phyloP scores from a whole-genome alignment of 2,797 vertebrate genomes.

The Notoglanidium macrostoma region DNA sequence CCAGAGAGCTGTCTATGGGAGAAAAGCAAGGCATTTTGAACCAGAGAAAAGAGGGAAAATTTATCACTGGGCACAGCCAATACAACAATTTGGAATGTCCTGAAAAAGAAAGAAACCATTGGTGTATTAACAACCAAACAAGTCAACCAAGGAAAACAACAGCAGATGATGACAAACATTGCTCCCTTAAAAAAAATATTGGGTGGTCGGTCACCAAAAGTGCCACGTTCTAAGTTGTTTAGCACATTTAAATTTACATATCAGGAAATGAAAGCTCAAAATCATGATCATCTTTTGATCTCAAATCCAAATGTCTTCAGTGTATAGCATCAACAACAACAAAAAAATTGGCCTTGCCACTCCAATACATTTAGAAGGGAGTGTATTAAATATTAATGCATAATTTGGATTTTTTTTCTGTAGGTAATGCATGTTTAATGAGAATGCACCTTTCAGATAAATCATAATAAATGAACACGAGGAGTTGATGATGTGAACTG shows the following conservation, averaged over 20 bases:
- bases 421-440: neutral
- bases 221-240: neutral
- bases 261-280: neutral
- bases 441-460: neutral
- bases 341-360: neutral
- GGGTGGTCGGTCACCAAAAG: neutral
- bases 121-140: too few relatives aligned
- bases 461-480: neutral
- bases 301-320: neutral
- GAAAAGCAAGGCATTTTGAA: too few relatives aligned
- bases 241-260: neutral
- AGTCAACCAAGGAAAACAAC: too few relatives aligned
- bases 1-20: too few relatives aligned
- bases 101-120: too few relatives aligned
- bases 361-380: neutral
- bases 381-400: neutral
- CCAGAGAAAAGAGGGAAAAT: too few relatives aligned
- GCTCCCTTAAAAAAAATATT: neutral
- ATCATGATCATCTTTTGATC: neutral
- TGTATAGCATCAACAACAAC: neutral
- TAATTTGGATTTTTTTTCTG: neutral
- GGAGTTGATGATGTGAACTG: neutral
- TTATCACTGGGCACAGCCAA: too few relatives aligned
- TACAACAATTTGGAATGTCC: too few relatives aligned
- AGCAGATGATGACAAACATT: too few relatives aligned